phyloP scores from a whole-genome alignment of 2,113 vertebrate genomes.

The Actenoides hombroni region DNA sequence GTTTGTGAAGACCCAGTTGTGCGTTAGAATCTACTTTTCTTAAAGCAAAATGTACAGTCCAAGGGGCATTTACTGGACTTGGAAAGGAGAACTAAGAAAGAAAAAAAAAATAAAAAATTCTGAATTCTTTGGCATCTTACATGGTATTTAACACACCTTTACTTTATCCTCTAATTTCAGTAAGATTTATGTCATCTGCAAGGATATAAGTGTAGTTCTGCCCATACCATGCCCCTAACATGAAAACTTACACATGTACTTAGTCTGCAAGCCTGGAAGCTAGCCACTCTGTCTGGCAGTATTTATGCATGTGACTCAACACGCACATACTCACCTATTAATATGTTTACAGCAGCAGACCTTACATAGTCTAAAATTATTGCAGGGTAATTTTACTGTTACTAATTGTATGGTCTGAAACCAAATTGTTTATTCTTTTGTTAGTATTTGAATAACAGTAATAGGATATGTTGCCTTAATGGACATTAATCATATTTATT shows the following conservation, averaged over 20 bases:
- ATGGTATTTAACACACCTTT: background rate
- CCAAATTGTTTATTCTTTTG: background rate
- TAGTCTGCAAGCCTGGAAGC: background rate
- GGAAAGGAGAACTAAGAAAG: background rate
- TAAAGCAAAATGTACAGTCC: background rate
- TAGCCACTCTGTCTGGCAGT: background rate
- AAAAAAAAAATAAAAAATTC: background rate
- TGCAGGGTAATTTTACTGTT: background rate
- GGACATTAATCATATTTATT: background rate
- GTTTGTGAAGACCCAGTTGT: background rate
- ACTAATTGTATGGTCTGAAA: background rate
- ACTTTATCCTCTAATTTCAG: background rate
- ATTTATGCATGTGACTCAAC: constrained; percentile 49
- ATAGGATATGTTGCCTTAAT: background rate
- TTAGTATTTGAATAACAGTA: background rate
- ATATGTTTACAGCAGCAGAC: constrained; percentile 22
- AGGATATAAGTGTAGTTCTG: background rate
- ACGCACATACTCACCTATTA: background rate
- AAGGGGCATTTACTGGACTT: background rate
- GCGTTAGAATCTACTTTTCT: background rate
- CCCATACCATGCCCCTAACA: background rate
- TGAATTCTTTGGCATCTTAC: background rate
- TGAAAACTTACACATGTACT: background rate
- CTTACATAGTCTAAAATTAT: background rate
- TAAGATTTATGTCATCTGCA: background rate